Conservation (phyloP, 2,888 invertebrate species). For the Dyspetes luteomarginatus region DNA sequence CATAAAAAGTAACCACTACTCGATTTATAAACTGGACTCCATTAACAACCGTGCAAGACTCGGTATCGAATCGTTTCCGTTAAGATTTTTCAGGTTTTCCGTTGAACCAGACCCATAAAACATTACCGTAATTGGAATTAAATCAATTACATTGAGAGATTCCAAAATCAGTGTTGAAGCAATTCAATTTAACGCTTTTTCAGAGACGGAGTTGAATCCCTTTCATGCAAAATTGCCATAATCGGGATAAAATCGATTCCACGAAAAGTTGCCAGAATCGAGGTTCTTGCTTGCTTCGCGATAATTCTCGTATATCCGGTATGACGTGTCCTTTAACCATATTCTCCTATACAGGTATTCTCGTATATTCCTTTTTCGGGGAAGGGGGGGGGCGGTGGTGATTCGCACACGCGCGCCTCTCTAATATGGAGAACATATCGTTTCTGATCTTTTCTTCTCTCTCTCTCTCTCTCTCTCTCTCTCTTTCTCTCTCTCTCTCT, state of each 20-base stretch:
- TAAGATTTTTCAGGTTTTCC: too few species aligned
- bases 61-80: too few species aligned
- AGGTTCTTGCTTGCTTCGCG: constrained; percentile 32
- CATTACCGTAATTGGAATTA: neutral
- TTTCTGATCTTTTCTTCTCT: constrained; percentile 42
- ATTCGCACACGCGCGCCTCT: constrained; percentile 8
- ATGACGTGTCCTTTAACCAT: neutral
- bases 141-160: neutral
- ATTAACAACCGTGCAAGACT: too few species aligned
- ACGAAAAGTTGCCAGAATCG: constrained; percentile 17
- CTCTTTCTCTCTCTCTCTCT: constrained; percentile 2
- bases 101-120: neutral
- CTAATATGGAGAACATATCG: constrained; percentile 24
- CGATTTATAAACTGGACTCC: too few species aligned
- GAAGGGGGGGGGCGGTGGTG: too few species aligned
- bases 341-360: constrained; percentile 9
- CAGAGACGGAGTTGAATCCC: neutral
- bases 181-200: neutral
- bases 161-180: neutral
- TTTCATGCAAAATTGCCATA: neutral
- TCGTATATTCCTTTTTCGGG: constrained; percentile 32
- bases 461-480: constrained; percentile 23
- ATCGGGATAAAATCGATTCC: neutral
- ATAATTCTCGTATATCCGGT: constrained; percentile 24
- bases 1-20: too few species aligned